phyloP scores from a whole-genome alignment of 1,140 invertebrate species.

The Diachasma alloeum region DNA sequence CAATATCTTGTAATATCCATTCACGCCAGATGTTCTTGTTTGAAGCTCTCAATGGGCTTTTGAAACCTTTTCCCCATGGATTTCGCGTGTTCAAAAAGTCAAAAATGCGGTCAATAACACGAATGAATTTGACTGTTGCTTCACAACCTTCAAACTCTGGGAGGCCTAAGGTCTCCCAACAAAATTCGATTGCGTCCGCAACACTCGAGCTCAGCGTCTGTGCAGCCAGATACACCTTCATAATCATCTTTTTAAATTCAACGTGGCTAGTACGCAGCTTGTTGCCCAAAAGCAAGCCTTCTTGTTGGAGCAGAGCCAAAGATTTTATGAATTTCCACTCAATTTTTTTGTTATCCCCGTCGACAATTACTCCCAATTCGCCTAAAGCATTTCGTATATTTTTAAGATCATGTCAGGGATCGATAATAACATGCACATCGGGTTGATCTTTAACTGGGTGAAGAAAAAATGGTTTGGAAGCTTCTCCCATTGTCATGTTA shows the following conservation, averaged over 20 bases:
- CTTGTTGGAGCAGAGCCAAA: not conserved
- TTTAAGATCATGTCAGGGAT: not conserved
- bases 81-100: conserved; percentile 38
- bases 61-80: conserved; percentile 26
- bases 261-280: conserved; percentile 10
- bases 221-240: conserved; percentile 30
- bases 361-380: not conserved
- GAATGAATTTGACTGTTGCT: conserved; percentile 25
- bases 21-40: conserved; percentile 28
- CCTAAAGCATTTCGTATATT: not conserved
- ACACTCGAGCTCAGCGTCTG: no score
- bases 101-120: conserved; percentile 31
- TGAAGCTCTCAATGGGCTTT: conserved; percentile 6
- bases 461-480: not conserved
- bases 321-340: not conserved
- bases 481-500: not conserved
- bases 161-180: not conserved
- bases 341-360: not conserved
- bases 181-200: conserved; percentile 28
- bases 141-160: conserved; percentile 4
- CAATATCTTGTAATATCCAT: not conserved
- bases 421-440: not conserved
- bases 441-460: not conserved
- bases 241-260: conserved; percentile 17
- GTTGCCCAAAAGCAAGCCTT: conserved; percentile 25